Base-by-base conservation (phyloP, 2,888 invertebrate genomes). In the Chaetogeoica ovagalla region DNA sequence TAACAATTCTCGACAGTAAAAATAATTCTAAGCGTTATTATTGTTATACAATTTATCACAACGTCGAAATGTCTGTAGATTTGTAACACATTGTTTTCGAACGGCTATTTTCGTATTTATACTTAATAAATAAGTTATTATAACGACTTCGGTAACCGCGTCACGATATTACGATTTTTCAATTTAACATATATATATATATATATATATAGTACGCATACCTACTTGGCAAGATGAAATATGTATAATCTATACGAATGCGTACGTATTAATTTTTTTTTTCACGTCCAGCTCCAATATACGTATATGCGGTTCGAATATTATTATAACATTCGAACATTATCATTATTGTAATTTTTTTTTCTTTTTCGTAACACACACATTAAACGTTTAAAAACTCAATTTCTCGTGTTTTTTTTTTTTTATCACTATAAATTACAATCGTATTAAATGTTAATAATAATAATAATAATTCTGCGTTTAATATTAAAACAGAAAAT, bases 391-490 rank as follows among this genome's bases (percentile, higher is more conserved):
- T 76, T 70, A 69, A 70, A 77, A 77, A 71, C 55, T 71, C 55
- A 71, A 79, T 71, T 71, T 39, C 57, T 57, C 3, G 55, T 59
- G 69, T 60, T 63, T 39, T 30, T 30, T 30, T 30, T 48, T 71
- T 62, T 71, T 62, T 71, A 71, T 71, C 63, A 79, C 79, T 30
- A 79, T 79, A 79, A 79, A 79, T 79, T 79, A 79, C 57, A 79
- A 79, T 71, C 79, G 79, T 79, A 79, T 79, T 71, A 79, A 79
- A 79, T 79, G 62, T 63, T 30, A 55, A 75, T 55, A 37, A 79
- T 70, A 43, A 79, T 30, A 55, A 75, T 55, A 37, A 79, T 70
- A 43, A 79, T 70, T 55, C 62, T 57, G 71, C 43, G 70, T 70
- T 77, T 52, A 69, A 70, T 77, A 77, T 70, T 43, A 76, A 76